phyloP scores from a whole-genome alignment of 2,113 vertebrate species.

The Perca fluviatilis region DNA sequence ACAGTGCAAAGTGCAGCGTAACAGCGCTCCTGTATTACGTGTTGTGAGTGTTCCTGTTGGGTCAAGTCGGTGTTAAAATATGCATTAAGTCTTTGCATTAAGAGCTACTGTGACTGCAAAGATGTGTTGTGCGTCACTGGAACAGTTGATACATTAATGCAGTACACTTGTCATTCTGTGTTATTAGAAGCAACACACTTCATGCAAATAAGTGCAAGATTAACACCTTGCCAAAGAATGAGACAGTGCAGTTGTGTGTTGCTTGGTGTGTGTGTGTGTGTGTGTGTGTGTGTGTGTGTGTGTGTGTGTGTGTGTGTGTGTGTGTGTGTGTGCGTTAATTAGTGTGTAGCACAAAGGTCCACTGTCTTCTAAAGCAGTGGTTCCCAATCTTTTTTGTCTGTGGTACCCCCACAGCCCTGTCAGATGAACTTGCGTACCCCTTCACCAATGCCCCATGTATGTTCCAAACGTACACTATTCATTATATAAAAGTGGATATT shows the following conservation, averaged over 20 bases:
- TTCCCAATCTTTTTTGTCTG: no score
- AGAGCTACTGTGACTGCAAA: slow-evolving; percentile 39
- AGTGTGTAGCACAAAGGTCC: no score
- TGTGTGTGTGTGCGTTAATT: no score
- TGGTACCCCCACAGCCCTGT: no score
- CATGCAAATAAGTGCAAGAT: slow-evolving; percentile 77
- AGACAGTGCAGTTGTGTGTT: slow-evolving; percentile 46
- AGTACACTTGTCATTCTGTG: slow-evolving; percentile 58
- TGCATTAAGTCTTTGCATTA: slow-evolving; percentile 43
- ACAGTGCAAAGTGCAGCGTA: neutral
- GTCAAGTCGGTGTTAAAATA: slow-evolving; percentile 62
- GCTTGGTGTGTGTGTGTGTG: slow-evolving; percentile 35
- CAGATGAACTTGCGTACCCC: no score
- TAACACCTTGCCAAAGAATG: slow-evolving; percentile 71
- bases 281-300: slow-evolving; percentile 20
- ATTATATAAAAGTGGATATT: no score
- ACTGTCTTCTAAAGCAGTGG: no score
- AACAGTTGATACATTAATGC: slow-evolving; percentile 66
- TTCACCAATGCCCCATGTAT: no score
- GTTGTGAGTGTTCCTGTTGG: slow-evolving; percentile 36
- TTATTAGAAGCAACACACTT: slow-evolving; percentile 64
- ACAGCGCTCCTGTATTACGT: slow-evolving; percentile 17
- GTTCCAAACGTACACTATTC: no score
- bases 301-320: no score
- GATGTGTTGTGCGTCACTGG: slow-evolving; percentile 42